phyloP scores from a whole-genome alignment of 2,797 vertebrate species.

The Carcharodon carcharias region DNA sequence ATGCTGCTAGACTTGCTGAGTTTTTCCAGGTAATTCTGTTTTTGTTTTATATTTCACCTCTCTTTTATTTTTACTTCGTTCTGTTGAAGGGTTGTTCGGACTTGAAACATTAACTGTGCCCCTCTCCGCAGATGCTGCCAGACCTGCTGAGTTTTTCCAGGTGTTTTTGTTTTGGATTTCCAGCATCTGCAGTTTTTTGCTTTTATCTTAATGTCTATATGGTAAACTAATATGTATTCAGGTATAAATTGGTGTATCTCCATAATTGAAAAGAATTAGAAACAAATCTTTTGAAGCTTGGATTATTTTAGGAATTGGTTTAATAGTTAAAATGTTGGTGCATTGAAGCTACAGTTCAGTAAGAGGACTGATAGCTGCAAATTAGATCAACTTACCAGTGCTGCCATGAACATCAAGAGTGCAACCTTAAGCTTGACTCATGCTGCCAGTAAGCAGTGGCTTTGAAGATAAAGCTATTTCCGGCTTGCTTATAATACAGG shows the following conservation, averaged over 20 bases:
- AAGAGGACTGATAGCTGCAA: neutral
- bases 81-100: too few species aligned
- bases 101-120: too few species aligned
- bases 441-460: neutral
- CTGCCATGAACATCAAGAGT: neutral
- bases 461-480: neutral
- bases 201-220: too few species aligned
- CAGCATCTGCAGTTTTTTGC: too few species aligned
- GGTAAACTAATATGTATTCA: neutral
- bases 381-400: neutral
- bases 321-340: neutral
- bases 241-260: neutral
- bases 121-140: too few species aligned
- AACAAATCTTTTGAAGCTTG: neutral
- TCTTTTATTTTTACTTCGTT: too few species aligned
- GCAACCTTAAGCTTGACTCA: neutral
- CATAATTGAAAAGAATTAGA: neutral
- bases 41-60: too few species aligned
- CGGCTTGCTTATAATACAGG: neutral
- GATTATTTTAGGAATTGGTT: neutral
- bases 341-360: neutral
- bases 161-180: too few species aligned
- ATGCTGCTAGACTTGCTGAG: too few species aligned
- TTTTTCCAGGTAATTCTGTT: too few species aligned
- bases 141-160: too few species aligned